Evolutionary conservation across 2,888 invertebrate genomes (phyloP).

Genomic region (Tanytarsus gracilentus): DNA sequence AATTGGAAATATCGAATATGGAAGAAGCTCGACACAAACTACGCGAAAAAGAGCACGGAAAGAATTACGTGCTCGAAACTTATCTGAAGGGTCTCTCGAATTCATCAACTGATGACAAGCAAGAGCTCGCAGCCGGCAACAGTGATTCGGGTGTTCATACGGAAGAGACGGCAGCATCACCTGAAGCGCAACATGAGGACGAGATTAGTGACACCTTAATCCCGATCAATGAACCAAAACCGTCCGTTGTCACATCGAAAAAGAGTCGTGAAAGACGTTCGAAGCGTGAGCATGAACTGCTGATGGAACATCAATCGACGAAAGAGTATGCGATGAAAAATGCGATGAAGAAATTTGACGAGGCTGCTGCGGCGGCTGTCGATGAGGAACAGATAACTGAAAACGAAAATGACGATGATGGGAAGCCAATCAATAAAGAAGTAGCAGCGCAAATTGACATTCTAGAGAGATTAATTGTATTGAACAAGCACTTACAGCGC

Average conservation of each 20-base stretch:
- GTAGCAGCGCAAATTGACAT: constrained; percentile 58
- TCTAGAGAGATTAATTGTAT: constrained; percentile 60
- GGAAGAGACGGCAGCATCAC: constrained; percentile 47
- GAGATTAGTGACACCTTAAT: constrained; percentile 21
- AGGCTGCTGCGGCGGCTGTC: neutral
- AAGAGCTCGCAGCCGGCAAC: constrained; percentile 43
- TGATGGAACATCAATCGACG: constrained; percentile 20
- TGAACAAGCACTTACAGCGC: constrained; percentile 62
- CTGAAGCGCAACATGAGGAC: constrained; percentile 32
- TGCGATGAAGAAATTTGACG: constrained; percentile 1
- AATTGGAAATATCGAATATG: constrained; percentile 66
- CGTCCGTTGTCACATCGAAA: constrained; percentile 20
- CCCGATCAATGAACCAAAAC: neutral
- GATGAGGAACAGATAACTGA: constrained; percentile 37
- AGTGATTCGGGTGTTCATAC: constrained; percentile 62
- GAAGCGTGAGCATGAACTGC: constrained; percentile 41
- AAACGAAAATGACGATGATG: constrained; percentile 40
- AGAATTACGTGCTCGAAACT: constrained; percentile 69
- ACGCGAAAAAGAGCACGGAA: constrained; percentile 64
- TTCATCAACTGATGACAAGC: constrained; percentile 43
- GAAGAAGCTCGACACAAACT: constrained; percentile 69
- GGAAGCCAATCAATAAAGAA: constrained; percentile 47
- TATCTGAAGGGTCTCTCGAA: constrained; percentile 54
- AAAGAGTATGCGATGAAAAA: constrained; percentile 22
- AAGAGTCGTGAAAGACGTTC: constrained; percentile 37